Conservation (phyloP, 2,113 vertebrate species). For the Bos indicus region DNA sequence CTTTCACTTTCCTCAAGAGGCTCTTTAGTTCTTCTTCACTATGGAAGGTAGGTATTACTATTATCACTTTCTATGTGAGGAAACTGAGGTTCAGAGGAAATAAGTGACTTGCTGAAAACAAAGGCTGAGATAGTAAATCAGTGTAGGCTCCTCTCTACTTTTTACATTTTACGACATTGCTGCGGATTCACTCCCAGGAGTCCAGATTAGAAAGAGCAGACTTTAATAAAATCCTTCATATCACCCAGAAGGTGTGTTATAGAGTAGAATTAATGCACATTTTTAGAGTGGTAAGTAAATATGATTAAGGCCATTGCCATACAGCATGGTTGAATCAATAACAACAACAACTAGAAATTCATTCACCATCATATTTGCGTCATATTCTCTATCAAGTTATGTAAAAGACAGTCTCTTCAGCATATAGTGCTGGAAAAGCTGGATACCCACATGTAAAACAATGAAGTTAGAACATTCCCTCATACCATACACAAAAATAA, state of each 20-base stretch:
- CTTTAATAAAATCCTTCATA: not conserved
- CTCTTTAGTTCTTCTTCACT: not conserved
- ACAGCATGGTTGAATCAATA: not conserved
- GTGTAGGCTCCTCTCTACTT: not conserved
- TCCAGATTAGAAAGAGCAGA: not conserved
- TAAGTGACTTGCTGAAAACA: not conserved
- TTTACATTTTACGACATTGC: not conserved
- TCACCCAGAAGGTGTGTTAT: not conserved
- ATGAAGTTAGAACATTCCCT: not conserved
- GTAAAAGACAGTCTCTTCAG: not conserved
- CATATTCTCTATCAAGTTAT: not conserved
- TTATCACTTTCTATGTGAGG: not conserved
- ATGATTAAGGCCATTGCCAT: not conserved
- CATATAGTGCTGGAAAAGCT: not conserved
- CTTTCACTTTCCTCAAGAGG: not conserved
- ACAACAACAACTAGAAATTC: not conserved
- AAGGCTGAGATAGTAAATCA: not conserved
- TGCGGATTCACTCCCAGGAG: not conserved
- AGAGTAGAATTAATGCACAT: not conserved
- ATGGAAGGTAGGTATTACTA: not conserved
- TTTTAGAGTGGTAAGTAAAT: not conserved
- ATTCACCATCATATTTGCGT: not conserved
- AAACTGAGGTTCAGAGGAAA: not conserved
- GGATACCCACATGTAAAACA: not conserved
- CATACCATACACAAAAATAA: not conserved